These are phyloP conservation scores for Oscheius onirici DNA, from an alignment of 2,888 invertebrate species.

Conservation along the genomic window DNA sequence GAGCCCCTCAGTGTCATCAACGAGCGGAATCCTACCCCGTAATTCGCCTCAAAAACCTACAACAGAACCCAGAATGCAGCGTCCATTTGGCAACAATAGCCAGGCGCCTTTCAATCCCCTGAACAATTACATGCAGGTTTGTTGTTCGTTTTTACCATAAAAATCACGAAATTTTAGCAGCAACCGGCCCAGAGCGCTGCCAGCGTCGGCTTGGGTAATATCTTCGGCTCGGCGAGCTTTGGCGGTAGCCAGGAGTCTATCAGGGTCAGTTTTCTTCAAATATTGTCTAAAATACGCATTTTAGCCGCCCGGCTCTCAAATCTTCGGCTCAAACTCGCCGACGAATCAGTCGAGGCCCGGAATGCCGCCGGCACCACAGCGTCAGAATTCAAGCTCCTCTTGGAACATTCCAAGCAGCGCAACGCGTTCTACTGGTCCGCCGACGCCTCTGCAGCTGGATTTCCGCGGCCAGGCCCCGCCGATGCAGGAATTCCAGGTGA, in stretches of 20 bases:
- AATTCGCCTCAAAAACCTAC: conserved; percentile 1
- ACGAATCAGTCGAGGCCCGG: conserved; percentile 8
- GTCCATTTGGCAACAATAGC: conserved; percentile 6
- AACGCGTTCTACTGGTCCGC: conserved; percentile 42
- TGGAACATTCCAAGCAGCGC: conserved; percentile 10
- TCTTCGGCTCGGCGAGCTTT: conserved; percentile 16
- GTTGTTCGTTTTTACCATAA: background rate
- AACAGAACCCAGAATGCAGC: conserved; percentile 16
- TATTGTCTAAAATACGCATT: background rate
- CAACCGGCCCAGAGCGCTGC: conserved; percentile 16
- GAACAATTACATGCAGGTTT: conserved; percentile 26
- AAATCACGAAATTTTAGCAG: background rate
- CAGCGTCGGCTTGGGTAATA: conserved; percentile 8
- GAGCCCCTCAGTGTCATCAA: conserved; percentile 50
- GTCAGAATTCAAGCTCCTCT: conserved; percentile 34
- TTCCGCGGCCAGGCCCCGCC: conserved; percentile 39
- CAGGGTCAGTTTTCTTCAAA: background rate
- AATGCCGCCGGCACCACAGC: conserved; percentile 17
- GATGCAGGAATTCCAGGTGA: conserved; percentile 31
- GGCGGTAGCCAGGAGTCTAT: conserved; percentile 31
- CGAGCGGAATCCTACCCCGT: conserved; percentile 33
- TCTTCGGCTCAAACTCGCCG: conserved; percentile 26
- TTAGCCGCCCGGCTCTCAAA: conserved; percentile 10
- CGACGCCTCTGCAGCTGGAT: conserved; percentile 47
- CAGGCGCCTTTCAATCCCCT: conserved; percentile 22